These are phyloP conservation scores for Pomatostomus ruficeps DNA, from an alignment of 2,113 vertebrate species.

Conservation along the genomic window DNA sequence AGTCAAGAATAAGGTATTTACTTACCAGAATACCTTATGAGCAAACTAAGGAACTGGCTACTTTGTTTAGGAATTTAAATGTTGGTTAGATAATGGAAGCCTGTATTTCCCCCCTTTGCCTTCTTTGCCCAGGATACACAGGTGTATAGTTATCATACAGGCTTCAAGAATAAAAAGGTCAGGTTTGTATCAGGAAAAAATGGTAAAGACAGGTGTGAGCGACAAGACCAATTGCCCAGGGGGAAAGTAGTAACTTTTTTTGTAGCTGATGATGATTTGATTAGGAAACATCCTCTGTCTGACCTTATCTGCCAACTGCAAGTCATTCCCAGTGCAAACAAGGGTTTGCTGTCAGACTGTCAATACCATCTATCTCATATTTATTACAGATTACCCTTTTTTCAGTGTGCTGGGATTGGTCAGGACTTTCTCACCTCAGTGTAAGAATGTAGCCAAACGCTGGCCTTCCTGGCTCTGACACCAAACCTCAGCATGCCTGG, in stretches of 20 bases:
- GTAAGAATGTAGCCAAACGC: neutral
- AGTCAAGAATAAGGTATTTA: neutral
- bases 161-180: neutral
- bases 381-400: neutral
- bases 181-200: neutral
- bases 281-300: neutral
- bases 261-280: neutral
- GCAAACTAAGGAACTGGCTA: neutral
- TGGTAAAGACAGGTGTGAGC: neutral
- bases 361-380: neutral
- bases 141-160: neutral
- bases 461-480: neutral
- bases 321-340: neutral
- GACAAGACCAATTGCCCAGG: neutral
- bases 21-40: neutral
- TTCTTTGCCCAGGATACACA: neutral
- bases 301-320: constrained; percentile 27
- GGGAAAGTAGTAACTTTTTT: neutral
- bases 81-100: neutral
- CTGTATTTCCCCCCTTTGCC: neutral
- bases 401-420: neutral
- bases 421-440: neutral
- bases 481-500: neutral
- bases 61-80: neutral
- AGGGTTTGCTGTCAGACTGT: constrained; percentile 7